phyloP scores from a whole-genome alignment of 2,888 invertebrate species.

The Enchytraeus crypticus region DNA sequence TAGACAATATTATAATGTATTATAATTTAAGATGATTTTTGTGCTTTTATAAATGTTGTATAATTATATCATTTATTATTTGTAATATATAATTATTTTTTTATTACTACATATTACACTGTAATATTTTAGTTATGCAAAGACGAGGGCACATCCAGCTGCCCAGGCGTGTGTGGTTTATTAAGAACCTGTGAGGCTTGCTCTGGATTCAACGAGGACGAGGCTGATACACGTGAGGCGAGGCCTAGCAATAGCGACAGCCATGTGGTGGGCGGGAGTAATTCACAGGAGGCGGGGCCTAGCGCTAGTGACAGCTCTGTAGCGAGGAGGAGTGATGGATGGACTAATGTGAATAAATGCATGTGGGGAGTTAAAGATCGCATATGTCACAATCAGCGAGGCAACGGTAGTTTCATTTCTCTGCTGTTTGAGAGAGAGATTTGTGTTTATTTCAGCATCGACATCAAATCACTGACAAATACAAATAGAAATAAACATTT shows the following conservation, averaged over 20 bases:
- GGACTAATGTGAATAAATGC: slow-evolving; percentile 57
- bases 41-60: too few relatives aligned
- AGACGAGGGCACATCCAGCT: slow-evolving; percentile 16
- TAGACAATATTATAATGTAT: too few relatives aligned
- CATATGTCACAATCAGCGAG: slow-evolving; percentile 76
- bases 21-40: too few relatives aligned
- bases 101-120: too few relatives aligned
- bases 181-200: slow-evolving; percentile 83
- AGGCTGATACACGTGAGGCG: background rate
- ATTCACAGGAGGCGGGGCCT: background rate
- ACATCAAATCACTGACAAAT: too few relatives aligned
- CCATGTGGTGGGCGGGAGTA: background rate
- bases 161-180: slow-evolving; percentile 66
- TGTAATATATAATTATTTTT: too few relatives aligned
- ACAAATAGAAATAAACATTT: too few relatives aligned
- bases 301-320: background rate
- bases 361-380: slow-evolving; percentile 86
- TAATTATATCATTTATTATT: too few relatives aligned
- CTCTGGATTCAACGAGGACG: slow-evolving; percentile 45
- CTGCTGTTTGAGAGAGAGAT: too few relatives aligned
- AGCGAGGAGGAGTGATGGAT: slow-evolving; percentile 16
- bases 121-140: background rate
- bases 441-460: too few relatives aligned
- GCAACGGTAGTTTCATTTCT: slow-evolving; percentile 69
- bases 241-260: background rate